Percentiles rank a stretch among this genome's conserved stretches.
Evolutionary conservation across 2,888 invertebrate species (phyloP).

Genomic region (Polydrusus cervinus): DNA sequence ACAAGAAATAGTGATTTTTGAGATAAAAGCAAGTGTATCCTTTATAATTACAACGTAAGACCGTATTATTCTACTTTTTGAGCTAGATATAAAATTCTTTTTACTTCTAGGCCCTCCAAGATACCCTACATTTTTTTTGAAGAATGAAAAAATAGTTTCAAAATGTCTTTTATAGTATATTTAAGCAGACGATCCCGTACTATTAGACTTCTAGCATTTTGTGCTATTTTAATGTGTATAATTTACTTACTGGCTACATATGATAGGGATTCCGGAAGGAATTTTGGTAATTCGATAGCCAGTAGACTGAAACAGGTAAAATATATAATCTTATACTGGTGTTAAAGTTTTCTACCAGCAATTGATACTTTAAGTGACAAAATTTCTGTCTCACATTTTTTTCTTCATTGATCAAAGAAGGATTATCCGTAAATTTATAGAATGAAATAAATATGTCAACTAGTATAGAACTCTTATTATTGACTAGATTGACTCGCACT

Average conservation of each 20-base stretch:
- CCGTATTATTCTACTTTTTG: not conserved
- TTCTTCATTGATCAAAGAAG: no score
- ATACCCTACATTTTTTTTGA: not conserved
- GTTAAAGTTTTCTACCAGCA: no score
- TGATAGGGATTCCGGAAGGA: conserved; percentile 71
- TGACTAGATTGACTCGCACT: no score
- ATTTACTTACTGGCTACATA: conserved; percentile 79
- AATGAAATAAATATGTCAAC: no score
- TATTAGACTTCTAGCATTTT: conserved; percentile 56
- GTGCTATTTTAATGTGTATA: conserved; percentile 63
- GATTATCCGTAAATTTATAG: no score
- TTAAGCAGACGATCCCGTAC: conserved; percentile 60
- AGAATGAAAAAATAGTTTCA: conserved; percentile 35
- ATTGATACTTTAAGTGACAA: not conserved
- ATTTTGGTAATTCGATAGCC: conserved; percentile 34
- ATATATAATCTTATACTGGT: not conserved
- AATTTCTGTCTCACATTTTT: not conserved
- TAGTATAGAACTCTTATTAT: no score
- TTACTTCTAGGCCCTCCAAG: not conserved
- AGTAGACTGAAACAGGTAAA: conserved; percentile 43
- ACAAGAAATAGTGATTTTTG: not conserved
- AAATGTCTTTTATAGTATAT: conserved; percentile 56
- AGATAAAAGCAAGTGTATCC: not conserved
- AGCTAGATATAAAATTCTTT: conserved; percentile 4
- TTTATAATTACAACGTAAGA: not conserved